Base-by-base conservation (phyloP, 2,888 invertebrate genomes). In the Clepsis dumicolana region DNA sequence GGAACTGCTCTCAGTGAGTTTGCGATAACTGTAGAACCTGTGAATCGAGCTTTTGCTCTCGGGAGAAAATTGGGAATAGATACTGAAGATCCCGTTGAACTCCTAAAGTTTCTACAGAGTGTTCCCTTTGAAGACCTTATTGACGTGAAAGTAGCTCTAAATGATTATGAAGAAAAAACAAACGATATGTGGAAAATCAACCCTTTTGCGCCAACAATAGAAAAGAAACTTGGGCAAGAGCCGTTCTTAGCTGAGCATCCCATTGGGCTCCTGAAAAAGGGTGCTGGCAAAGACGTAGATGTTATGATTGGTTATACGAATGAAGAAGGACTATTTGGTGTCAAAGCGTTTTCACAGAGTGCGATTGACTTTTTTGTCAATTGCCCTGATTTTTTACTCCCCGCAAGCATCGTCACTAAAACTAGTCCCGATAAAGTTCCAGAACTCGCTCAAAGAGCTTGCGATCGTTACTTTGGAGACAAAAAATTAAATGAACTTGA, bases 1-100 rank as follows among this genome's bases (percentile, higher is more conserved):
- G 88, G 89, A 8, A 80, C 64, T 7, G 75, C 79, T 4, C 59
- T 76, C 4, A 75, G 75, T 44, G 80, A 81, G 54, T 82, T 80
- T 75, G 71, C 78, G 0, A 14, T 71, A 4, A 38, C 77, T 0
- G 77, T 73, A 59, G 74, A 79, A 52, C 75, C 78, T 10, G 70
- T 64, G 38, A 72, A 73, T 66, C 71, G 79, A 16, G 82, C 79
- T 1, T 78, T 81, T 10, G 60, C 63, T 7, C 71, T 84, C 0
- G 78, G 79, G 2, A 77, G 77, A 41, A 66, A 74, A 24, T 63
- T 83, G 12, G 83, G 82, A 0, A 65, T 70, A n/a, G 71, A 76
- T 4, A 79, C 81, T 0, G 57, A 75, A 0, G 77, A 83, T 50
- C 70, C 73, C 5, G 65, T 75, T 4, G 71, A 77, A 61, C 75